Evolutionary conservation across 2,113 vertebrate genomes (phyloP).

Genomic region (Pachyramphus minor): DNA sequence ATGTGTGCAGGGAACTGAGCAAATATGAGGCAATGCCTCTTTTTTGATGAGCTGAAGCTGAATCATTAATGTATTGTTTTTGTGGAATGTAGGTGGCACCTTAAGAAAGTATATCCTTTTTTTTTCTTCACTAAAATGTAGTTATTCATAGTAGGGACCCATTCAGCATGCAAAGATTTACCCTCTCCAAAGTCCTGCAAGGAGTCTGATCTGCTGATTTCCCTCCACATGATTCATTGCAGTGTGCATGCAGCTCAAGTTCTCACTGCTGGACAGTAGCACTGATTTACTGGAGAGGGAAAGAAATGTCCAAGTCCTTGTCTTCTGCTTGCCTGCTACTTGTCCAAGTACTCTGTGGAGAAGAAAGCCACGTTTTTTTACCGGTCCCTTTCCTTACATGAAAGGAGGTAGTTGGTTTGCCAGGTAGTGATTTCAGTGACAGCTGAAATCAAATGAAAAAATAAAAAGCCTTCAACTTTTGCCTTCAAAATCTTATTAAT

Average conservation of each 20-base stretch:
- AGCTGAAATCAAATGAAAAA: not conserved
- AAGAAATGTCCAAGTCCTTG: not conserved
- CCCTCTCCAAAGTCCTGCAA: not conserved
- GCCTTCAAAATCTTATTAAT: not conserved
- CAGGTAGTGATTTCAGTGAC: not conserved
- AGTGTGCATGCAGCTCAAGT: not conserved
- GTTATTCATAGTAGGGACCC: not conserved
- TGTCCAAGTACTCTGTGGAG: not conserved
- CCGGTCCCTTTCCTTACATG: not conserved
- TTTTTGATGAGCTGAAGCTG: not conserved
- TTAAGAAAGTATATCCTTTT: not conserved
- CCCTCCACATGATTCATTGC: rapidly evolving
- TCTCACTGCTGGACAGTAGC: not conserved
- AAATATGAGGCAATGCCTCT: not conserved
- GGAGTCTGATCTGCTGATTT: not conserved
- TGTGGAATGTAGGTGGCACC: not conserved
- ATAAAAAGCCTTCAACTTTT: not conserved
- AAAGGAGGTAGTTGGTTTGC: not conserved
- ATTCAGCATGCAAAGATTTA: not conserved
- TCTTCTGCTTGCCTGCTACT: not conserved
- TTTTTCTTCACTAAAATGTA: not conserved
- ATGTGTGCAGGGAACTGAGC: not conserved
- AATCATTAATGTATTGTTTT: not conserved
- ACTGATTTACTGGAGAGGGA: not conserved
- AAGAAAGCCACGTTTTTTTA: not conserved